These are phyloP conservation scores for Acanthosepion esculentum DNA, from an alignment of 2,888 invertebrate genomes.

Conservation along the genomic window DNA sequence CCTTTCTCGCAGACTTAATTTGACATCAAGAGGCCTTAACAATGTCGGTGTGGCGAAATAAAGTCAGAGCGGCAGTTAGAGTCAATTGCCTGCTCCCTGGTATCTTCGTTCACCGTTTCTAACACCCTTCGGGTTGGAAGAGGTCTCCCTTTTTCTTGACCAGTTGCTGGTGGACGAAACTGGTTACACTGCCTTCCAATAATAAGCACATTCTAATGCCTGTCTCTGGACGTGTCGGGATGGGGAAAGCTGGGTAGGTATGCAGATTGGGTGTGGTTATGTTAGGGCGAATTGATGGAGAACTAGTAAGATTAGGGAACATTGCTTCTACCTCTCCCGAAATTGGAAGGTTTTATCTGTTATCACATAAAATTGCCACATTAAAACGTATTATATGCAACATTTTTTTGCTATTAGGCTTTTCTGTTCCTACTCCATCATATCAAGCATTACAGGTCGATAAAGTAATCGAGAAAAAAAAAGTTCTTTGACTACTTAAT, in stretches of 20 bases:
- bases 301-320: no score
- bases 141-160: background rate
- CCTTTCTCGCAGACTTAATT: background rate
- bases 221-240: background rate
- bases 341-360: no score
- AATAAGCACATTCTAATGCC: background rate
- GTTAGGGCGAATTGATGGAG: no score
- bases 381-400: no score
- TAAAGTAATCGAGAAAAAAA: no score
- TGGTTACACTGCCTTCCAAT: background rate
- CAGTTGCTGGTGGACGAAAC: background rate
- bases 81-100: background rate
- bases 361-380: no score
- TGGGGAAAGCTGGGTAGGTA: background rate
- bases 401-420: no score
- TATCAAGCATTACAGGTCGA: no score
- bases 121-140: background rate
- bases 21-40: conserved; percentile 7
- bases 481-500: no score
- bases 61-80: background rate
- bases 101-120: background rate
- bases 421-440: no score
- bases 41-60: background rate
- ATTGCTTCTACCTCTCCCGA: no score
- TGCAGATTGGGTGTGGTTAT: background rate